Conservation (phyloP, 1,140 invertebrate genomes). For the Drosophila gunungcola region DNA sequence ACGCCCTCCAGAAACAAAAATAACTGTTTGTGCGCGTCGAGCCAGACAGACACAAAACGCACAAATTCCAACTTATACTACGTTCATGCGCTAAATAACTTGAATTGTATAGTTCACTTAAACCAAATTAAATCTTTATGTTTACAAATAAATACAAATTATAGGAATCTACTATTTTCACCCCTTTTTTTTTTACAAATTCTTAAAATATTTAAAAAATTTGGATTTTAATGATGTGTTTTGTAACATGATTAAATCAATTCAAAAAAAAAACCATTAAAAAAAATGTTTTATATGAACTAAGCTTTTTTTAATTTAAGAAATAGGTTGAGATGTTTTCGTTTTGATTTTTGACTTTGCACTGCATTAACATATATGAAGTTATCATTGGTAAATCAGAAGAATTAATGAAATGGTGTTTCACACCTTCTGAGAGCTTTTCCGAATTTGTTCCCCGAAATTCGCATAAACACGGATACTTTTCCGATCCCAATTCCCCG, state of each 20-base stretch:
- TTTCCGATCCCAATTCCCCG: background rate
- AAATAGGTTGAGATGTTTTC: no score
- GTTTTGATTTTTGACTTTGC: no score
- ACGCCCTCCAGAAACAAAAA: constrained; percentile 52
- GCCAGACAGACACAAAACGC: constrained; percentile 43
- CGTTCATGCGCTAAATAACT: constrained; percentile 4
- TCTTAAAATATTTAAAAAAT: no score
- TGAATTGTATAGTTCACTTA: background rate
- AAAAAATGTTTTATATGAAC: no score
- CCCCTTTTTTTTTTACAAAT: no score
- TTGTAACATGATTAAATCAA: no score
- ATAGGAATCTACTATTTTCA: no score
- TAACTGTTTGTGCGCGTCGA: constrained; percentile 68
- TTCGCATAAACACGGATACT: constrained; percentile 6
- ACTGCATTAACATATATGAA: background rate
- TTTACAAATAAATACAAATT: no score
- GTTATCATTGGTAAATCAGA: no score
- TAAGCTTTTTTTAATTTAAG: no score
- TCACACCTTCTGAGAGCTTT: background rate
- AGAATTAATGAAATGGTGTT: background rate
- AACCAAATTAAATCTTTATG: background rate
- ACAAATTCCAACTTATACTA: background rate
- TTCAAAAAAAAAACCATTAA: no score
- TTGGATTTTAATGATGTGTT: no score
- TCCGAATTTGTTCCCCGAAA: background rate